Conservation (phyloP, 2,113 vertebrate species). For the Gila orcuttii region DNA sequence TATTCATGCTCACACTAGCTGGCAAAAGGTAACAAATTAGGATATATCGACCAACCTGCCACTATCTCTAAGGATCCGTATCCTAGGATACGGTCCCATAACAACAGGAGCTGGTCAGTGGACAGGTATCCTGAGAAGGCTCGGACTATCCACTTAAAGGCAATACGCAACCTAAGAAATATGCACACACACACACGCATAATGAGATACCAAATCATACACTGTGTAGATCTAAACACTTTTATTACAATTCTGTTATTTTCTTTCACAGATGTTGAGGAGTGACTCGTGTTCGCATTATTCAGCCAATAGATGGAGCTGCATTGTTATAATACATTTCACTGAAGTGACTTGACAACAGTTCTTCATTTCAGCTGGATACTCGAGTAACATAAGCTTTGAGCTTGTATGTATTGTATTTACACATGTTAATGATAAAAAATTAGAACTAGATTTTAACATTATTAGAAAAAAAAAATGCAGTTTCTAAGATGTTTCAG, state of each 20-base stretch:
- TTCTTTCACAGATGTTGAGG: neutral
- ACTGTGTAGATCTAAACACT: neutral
- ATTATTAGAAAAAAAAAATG: neutral
- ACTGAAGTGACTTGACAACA: neutral
- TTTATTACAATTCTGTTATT: neutral
- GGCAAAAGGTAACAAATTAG: neutral
- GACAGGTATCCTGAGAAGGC: conserved; percentile 97
- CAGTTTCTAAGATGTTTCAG: neutral
- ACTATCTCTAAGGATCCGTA: conserved; percentile 94
- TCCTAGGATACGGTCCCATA: conserved; percentile 96
- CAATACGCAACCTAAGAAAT: conserved; percentile 86
- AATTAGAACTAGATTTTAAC: neutral
- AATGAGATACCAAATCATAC: neutral
- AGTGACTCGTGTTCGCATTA: conserved; percentile 25
- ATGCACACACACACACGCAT: neutral
- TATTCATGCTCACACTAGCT: neutral
- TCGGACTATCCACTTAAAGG: conserved; percentile 98
- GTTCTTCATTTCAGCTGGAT: neutral
- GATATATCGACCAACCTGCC: conserved; percentile 78
- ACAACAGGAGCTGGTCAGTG: conserved; percentile 94
- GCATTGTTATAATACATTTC: neutral
- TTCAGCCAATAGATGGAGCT: conserved; percentile 69
- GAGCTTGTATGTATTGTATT: neutral
- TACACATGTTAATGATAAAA: neutral
- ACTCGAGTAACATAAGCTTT: neutral